phyloP scores from a whole-genome alignment of 2,797 vertebrate species.

The Poeciliopsis presidionis region DNA sequence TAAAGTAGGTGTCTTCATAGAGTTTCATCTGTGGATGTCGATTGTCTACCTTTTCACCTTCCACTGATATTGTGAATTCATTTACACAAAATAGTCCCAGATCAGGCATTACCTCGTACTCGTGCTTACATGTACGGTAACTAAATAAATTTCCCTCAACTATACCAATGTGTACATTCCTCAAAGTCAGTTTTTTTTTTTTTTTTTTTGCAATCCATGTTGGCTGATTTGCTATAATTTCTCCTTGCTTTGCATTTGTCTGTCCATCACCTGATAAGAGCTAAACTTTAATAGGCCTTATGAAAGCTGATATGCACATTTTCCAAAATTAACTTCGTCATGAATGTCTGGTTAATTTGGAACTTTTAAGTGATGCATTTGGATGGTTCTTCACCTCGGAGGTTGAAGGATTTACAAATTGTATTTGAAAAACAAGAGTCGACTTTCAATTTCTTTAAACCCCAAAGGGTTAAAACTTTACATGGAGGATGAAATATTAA shows the following conservation, averaged over 20 bases:
- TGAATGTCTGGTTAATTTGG: background rate
- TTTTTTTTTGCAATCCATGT: background rate
- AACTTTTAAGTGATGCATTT: background rate
- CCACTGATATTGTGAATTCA: background rate
- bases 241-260: background rate
- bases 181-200: background rate
- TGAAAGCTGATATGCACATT: background rate
- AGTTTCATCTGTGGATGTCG: background rate
- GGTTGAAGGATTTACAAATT: background rate
- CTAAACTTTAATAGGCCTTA: background rate
- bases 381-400: background rate
- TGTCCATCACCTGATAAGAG: background rate
- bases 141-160: background rate
- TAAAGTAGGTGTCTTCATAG: background rate
- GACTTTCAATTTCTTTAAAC: background rate
- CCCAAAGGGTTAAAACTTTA: background rate
- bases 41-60: too few species aligned
- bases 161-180: background rate
- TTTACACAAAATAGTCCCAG: background rate
- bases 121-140: background rate
- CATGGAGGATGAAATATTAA: background rate
- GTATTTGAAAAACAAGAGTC: background rate
- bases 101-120: background rate
- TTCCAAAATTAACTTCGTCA: background rate
- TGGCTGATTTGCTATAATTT: background rate